Conservation (phyloP, 2,113 vertebrate genomes). For the Panthera leo region DNA sequence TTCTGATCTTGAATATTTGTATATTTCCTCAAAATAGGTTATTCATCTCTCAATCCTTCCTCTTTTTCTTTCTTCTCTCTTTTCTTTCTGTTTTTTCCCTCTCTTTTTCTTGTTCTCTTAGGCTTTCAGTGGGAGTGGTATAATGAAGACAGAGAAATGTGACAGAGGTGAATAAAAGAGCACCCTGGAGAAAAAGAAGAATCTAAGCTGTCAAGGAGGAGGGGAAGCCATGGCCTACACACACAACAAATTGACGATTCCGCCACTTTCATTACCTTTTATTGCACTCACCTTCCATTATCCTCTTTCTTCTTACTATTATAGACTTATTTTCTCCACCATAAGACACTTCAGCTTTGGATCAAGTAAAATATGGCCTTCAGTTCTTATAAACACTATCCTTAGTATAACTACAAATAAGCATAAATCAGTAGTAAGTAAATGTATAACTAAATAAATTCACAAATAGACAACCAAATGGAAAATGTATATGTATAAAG, state of each 20-base stretch:
- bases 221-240: background rate
- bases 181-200: background rate
- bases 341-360: background rate
- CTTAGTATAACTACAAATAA: background rate
- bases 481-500: background rate
- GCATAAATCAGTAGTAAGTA: background rate
- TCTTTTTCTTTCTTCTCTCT: background rate
- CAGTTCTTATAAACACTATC: background rate
- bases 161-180: background rate
- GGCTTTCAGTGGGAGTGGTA: background rate
- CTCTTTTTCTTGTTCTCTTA: background rate
- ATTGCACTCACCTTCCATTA: background rate
- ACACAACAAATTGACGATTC: background rate
- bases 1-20: background rate
- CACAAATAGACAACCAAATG: background rate
- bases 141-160: background rate
- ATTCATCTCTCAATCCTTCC: background rate
- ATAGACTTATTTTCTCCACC: background rate
- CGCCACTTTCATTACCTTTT: background rate
- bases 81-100: background rate
- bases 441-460: background rate
- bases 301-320: background rate
- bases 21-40: background rate
- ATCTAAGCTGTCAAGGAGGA: background rate
- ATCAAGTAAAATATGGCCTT: background rate